Conservation (phyloP, 2,113 vertebrate genomes). For the Malurus alboscapulatus region DNA sequence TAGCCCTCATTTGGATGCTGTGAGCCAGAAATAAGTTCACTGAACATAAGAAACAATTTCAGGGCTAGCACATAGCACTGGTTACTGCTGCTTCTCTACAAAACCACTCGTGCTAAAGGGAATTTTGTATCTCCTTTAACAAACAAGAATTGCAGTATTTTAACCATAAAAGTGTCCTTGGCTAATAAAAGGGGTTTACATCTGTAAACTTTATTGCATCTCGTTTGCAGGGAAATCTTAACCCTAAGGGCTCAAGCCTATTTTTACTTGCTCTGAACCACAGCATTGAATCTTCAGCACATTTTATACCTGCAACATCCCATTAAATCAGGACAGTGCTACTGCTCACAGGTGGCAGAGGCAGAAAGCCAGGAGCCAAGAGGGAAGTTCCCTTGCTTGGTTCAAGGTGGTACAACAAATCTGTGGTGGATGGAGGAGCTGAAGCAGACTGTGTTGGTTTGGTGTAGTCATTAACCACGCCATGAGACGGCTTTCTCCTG, state of each 20-base stretch:
- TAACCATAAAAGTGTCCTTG: neutral
- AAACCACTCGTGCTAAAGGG: neutral
- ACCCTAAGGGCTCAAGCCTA: neutral
- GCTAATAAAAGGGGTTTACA: neutral
- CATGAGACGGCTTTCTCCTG: neutral
- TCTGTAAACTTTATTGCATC: neutral
- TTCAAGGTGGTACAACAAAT: neutral
- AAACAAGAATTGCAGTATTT: neutral
- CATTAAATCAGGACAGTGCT: neutral
- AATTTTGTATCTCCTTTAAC: neutral
- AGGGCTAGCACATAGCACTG: neutral
- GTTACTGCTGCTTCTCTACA: neutral
- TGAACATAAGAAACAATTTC: neutral
- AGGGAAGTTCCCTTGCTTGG: neutral
- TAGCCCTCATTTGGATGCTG: neutral
- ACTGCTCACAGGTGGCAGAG: neutral
- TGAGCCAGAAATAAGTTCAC: neutral
- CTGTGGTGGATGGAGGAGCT: neutral
- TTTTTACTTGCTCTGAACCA: neutral
- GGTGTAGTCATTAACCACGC: neutral
- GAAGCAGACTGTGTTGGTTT: neutral
- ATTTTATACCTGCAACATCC: neutral
- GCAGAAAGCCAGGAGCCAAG: neutral
- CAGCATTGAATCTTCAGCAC: neutral
- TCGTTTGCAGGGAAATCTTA: neutral